Conservation (phyloP, 2,113 vertebrate species). For the Syngnathoides biaculeatus region DNA sequence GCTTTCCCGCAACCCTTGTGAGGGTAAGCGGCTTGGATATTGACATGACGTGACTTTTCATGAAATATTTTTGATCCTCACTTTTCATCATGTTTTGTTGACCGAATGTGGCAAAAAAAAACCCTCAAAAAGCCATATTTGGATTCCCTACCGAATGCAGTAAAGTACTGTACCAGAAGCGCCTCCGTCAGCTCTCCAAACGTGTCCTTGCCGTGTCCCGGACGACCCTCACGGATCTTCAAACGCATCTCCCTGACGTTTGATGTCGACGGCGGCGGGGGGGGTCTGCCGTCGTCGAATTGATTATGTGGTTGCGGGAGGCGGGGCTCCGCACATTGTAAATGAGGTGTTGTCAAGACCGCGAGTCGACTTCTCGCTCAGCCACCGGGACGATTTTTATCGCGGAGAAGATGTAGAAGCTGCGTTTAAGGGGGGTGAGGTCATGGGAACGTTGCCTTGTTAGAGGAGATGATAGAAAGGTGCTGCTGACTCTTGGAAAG, state of each 20-base stretch:
- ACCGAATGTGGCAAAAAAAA: background rate
- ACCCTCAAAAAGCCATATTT: background rate
- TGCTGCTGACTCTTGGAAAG: background rate
- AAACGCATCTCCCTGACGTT: conserved; percentile 69
- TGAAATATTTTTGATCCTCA: no score
- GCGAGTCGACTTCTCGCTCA: conserved; percentile 42
- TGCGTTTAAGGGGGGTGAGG: conserved; percentile 28
- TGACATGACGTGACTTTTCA: no score
- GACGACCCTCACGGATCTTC: conserved; percentile 60
- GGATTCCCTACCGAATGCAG: conserved; percentile 1
- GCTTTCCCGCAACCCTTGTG: no score
- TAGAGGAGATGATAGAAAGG: background rate
- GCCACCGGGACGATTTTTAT: conserved; percentile 31
- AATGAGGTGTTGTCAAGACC: conserved; percentile 73
- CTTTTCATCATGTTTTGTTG: background rate
- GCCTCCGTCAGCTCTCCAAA: conserved; percentile 74
- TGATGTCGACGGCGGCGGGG: conserved; percentile 74
- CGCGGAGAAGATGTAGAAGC: conserved; percentile 34
- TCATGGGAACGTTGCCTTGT: conserved; percentile 40
- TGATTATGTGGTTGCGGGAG: conserved; percentile 65
- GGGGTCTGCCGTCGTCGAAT: conserved; percentile 64
- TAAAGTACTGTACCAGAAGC: conserved; percentile 60
- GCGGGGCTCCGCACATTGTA: conserved; percentile 47
- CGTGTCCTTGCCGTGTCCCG: conserved; percentile 67
- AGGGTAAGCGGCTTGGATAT: no score